Evolutionary conservation across 2,113 vertebrate species (phyloP).

Genomic region (Stomatorhinus ivindoensis): DNA sequence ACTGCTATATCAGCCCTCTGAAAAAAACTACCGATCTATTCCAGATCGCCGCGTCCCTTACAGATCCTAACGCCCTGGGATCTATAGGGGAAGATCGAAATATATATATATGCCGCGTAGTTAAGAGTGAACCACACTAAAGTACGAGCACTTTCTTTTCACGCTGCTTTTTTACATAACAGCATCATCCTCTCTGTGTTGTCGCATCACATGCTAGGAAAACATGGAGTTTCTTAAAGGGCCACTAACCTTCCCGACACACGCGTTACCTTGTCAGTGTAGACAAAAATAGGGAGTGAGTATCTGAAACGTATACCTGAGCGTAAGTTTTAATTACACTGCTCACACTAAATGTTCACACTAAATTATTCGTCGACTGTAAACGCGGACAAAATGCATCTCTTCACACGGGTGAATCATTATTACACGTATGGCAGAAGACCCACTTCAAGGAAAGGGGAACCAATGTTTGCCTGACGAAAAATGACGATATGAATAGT

Average conservation of each 20-base stretch:
- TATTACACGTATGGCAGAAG: not conserved
- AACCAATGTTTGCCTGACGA: not conserved
- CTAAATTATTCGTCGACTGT: not conserved
- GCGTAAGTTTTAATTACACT: not conserved
- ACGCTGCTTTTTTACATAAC: conserved; percentile 67
- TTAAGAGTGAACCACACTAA: conserved; percentile 5
- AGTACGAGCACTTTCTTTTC: conserved; percentile 18
- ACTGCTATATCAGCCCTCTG: not conserved
- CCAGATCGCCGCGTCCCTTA: not conserved
- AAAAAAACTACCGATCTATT: conserved; percentile 7
- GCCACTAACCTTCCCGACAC: conserved; percentile 44
- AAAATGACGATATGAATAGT: not conserved
- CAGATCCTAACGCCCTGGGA: not conserved
- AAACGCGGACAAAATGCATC: not conserved
- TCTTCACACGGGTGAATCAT: not conserved
- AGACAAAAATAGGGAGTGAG: not conserved
- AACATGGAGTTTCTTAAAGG: conserved; percentile 78
- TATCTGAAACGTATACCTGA: not conserved
- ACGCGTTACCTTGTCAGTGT: not conserved
- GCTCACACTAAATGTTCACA: not conserved
- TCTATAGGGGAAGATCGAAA: not conserved
- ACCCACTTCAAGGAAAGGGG: not conserved
- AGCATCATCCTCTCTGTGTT: conserved; percentile 66
- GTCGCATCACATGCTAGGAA: conserved; percentile 66
- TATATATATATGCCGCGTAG: not conserved